Base-by-base conservation (phyloP, 1,140 invertebrate species). In the Anastrepha obliqua region DNA sequence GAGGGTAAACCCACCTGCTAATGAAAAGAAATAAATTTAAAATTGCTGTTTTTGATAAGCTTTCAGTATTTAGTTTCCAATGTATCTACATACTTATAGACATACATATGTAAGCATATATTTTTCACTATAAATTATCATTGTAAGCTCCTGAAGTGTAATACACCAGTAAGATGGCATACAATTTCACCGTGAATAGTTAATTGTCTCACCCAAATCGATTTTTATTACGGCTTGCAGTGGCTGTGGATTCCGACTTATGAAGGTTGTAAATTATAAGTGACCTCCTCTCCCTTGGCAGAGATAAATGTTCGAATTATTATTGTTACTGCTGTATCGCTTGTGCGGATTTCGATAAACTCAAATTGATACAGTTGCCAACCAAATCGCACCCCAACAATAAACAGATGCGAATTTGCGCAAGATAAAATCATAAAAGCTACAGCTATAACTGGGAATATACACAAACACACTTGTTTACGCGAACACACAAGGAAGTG, bases 251-350 rank as follows among this genome's bases (percentile, higher is more conserved):
- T 55, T 17, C 60, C 15, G 55, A 81, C 47, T 81, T 81, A 81
- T 81, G 74, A 29, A 44, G 55, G 74, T 81, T 81, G 74, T 81
- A 81, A 81, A 81, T 81, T 81, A 47, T 81, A 81, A 81, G 74
- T 81, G 47, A 81, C 74, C 74, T 55, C 47, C 74, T 20, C 29
- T 17, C 39, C 4, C 74, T 55, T 81, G 74, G 74, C 44, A 55
- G 74, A 20, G 15, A 55, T 29, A 81, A 81, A 47, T 55, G 20
- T n/a, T 55, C 74, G 55, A 55, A 8, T 70, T 44, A 47, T 55
- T 81, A 17, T 55, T 81, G 74, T 51, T 58, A n/a, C 29, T 74
- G 29, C 11, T 29, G 3, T 20, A 29, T 55, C 20, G 15, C n/a
- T 55, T n/a, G 42, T 44, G 42, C 13, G 39, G 42, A 74, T 74